A percentile compares a stretch with the other conserved stretches of the same genome.
Conservation (phyloP, 1,140 invertebrate genomes). For the Drosophila ogumai region DNA sequence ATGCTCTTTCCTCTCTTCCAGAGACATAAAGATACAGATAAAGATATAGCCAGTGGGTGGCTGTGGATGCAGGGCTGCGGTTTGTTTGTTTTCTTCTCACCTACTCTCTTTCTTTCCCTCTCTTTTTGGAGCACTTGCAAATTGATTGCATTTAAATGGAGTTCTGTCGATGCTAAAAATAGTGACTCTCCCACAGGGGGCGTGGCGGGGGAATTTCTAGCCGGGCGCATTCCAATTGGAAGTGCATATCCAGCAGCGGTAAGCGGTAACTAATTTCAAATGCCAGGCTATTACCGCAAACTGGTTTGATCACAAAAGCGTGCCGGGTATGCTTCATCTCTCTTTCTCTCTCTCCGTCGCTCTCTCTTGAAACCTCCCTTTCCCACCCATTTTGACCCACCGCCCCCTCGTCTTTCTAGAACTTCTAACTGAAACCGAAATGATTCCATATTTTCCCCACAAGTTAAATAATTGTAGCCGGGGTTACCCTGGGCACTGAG, state of each 20-base stretch:
- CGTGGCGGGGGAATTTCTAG: slow-evolving; percentile 67
- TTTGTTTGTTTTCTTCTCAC: slow-evolving; percentile 61
- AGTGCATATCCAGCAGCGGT: slow-evolving; percentile 32
- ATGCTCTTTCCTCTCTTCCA: slow-evolving; percentile 29
- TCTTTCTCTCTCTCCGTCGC: slow-evolving; percentile 3
- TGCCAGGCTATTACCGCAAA: slow-evolving; percentile 70
- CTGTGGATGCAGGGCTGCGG: slow-evolving; percentile 42
- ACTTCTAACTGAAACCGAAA: slow-evolving; percentile 75
- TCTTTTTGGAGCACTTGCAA: slow-evolving; percentile 61
- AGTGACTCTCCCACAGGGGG: slow-evolving; percentile 37
- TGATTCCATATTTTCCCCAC: slow-evolving; percentile 70
- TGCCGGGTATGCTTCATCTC: slow-evolving; percentile 24
- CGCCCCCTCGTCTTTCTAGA: not conserved
- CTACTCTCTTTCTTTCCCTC: not conserved
- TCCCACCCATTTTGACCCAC: slow-evolving; percentile 4
- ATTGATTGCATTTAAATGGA: slow-evolving; percentile 73
- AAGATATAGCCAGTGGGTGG: slow-evolving; percentile 58
- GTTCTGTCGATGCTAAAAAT: slow-evolving; percentile 68
- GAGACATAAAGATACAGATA: not conserved
- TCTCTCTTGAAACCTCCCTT: slow-evolving; percentile 1
- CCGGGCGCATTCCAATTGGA: slow-evolving; percentile 60
- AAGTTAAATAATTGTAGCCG: slow-evolving; percentile 27
- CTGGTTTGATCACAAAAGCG: slow-evolving; percentile 75
- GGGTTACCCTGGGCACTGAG: slow-evolving; percentile 26
- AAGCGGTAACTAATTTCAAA: slow-evolving; percentile 62